Conservation (phyloP, 2,888 invertebrate species). For the Diabrotica balteata region DNA sequence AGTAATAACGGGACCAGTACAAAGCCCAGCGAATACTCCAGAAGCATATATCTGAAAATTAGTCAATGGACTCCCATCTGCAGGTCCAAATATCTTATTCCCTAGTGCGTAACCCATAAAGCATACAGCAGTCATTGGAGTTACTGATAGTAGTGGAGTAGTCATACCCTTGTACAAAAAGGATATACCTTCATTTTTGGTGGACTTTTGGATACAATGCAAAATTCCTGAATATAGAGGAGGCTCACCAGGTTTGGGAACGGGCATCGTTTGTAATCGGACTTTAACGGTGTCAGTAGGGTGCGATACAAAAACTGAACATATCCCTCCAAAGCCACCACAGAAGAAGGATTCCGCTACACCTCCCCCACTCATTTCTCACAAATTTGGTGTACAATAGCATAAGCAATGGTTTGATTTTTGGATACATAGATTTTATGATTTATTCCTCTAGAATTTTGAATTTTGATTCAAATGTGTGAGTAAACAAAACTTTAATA, state of each 20-base stretch:
- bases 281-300: slow-evolving; percentile 93
- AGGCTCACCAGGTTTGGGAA: slow-evolving; percentile 55
- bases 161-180: slow-evolving; percentile 64
- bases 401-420: too few relatives aligned
- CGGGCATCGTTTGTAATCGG: slow-evolving; percentile 67
- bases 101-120: slow-evolving; percentile 70
- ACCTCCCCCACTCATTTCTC: slow-evolving; percentile 1
- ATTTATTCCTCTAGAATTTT: too few relatives aligned
- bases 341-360: slow-evolving; percentile 84
- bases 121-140: slow-evolving; percentile 70
- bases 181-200: slow-evolving; percentile 61
- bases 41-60: slow-evolving; percentile 53
- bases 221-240: slow-evolving; percentile 62
- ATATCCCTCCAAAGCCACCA: slow-evolving; percentile 94
- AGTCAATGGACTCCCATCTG: neutral
- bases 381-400: too few relatives aligned
- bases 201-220: slow-evolving; percentile 63
- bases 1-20: slow-evolving; percentile 66
- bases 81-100: slow-evolving; percentile 53
- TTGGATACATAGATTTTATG: too few relatives aligned
- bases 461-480: too few relatives aligned
- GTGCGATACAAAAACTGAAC: slow-evolving; percentile 91
- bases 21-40: slow-evolving; percentile 65
- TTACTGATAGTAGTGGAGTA: slow-evolving; percentile 68
- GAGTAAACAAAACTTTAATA: too few relatives aligned